Percentiles rank a stretch among this genome's conserved stretches.
Evolutionary conservation across 2,888 invertebrate genomes (phyloP).

Genomic region (Thalpophila matura): DNA sequence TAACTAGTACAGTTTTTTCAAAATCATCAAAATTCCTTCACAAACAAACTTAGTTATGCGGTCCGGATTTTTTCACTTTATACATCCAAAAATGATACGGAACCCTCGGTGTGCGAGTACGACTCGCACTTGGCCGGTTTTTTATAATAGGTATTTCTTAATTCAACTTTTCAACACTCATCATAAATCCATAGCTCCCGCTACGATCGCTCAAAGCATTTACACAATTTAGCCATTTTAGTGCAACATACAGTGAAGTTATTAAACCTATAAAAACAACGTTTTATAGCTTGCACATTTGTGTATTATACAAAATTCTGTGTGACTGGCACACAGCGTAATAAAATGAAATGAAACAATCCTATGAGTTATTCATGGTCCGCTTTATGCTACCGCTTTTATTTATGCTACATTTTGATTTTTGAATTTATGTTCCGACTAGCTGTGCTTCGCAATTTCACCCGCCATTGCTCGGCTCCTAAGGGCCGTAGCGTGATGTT

Average conservation of each 20-base stretch:
- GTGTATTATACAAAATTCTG: conserved; percentile 77
- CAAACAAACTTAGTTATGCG: too few relatives aligned
- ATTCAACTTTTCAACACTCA: conserved; percentile 2
- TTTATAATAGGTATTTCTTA: background rate
- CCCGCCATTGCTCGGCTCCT: too few relatives aligned
- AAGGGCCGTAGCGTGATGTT: too few relatives aligned
- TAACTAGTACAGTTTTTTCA: too few relatives aligned
- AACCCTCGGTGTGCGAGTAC: too few relatives aligned
- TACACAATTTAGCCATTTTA: conserved; percentile 61
- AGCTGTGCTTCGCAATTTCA: too few relatives aligned
- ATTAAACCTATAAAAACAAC: conserved; percentile 79
- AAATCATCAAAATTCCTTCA: too few relatives aligned
- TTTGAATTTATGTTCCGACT: conserved; percentile 29
- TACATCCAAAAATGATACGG: too few relatives aligned
- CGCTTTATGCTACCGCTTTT: conserved; percentile 71
- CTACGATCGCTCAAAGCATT: conserved; percentile 50
- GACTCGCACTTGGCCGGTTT: too few relatives aligned
- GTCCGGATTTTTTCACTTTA: too few relatives aligned
- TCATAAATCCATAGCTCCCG: conserved; percentile 36
- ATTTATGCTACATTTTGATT: conserved; percentile 46
- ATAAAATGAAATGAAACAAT: conserved; percentile 89
- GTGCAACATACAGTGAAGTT: conserved; percentile 72
- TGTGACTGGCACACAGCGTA: conserved; percentile 81
- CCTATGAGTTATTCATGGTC: conserved; percentile 85
- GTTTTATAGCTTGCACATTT: conserved; percentile 78